These are phyloP conservation scores for Apis mellifera DNA, from an alignment of 1,140 invertebrate species.

Conservation along the genomic window DNA sequence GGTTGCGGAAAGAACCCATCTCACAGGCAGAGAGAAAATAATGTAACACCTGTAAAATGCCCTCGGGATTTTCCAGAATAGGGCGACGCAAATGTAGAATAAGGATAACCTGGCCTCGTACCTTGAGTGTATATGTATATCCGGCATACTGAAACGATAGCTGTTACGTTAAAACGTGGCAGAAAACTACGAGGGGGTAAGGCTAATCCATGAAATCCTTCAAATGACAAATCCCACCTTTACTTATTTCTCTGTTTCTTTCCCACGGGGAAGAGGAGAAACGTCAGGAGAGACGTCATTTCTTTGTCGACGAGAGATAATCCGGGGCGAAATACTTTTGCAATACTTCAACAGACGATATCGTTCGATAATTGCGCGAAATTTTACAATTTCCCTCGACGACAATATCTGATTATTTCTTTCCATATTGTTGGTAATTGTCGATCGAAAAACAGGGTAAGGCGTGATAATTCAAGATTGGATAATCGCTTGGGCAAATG, in stretches of 20 bases:
- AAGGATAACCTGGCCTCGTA: constrained; percentile 22
- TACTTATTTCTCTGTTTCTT: neutral
- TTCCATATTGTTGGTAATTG: too few relatives aligned
- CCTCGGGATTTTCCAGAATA: constrained; percentile 26
- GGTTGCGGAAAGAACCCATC: neutral
- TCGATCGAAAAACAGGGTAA: too few relatives aligned
- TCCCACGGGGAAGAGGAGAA: neutral
- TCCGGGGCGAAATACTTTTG: too few relatives aligned
- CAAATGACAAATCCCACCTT: neutral
- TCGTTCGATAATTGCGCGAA: neutral
- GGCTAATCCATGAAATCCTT: constrained; percentile 52
- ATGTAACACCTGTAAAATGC: constrained; percentile 49
- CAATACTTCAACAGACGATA: neutral
- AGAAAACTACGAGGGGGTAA: neutral
- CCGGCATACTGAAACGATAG: constrained; percentile 27
- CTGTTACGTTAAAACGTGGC: constrained; percentile 11
- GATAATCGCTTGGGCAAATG: neutral
- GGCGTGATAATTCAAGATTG: neutral
- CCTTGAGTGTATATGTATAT: constrained; percentile 15
- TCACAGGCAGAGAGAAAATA: constrained; percentile 29
- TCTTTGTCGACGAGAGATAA: neutral
- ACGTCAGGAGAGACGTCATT: neutral
- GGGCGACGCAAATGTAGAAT: constrained; percentile 11
- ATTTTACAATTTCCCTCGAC: too few relatives aligned
- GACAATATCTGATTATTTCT: too few relatives aligned